Evolutionary conservation across 2,888 invertebrate genomes (phyloP).

Genomic region (Perdita meconis): DNA sequence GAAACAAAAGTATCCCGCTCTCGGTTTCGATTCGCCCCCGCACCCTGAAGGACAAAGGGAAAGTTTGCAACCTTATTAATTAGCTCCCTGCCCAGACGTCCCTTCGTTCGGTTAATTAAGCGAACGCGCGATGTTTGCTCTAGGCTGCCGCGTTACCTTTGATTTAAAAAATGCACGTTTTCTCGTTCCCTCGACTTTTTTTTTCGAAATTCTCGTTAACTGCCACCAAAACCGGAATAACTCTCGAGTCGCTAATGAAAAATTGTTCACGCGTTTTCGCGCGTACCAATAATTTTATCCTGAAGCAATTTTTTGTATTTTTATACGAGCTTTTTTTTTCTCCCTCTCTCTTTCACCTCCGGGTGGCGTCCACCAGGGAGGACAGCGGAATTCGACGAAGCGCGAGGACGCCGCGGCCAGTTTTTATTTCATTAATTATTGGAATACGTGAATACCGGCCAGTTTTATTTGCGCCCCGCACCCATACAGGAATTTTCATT

Average conservation of each 20-base stretch:
- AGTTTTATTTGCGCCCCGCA: slow-evolving; percentile 60
- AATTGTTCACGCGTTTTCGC: slow-evolving; percentile 19
- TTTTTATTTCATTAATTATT: slow-evolving; percentile 71
- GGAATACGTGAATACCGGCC: slow-evolving; percentile 60
- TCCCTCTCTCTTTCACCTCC: no score
- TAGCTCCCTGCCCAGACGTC: background rate
- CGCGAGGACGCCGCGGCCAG: slow-evolving; percentile 42
- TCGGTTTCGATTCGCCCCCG: no score
- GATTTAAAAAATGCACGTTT: slow-evolving; percentile 3
- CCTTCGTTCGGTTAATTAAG: slow-evolving; percentile 1
- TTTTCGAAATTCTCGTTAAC: slow-evolving; percentile 23
- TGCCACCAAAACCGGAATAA: background rate
- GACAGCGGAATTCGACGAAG: slow-evolving; percentile 45
- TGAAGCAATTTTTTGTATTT: background rate
- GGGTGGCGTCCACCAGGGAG: no score
- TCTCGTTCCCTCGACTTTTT: background rate
- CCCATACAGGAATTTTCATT: slow-evolving; percentile 61
- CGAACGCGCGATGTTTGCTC: background rate
- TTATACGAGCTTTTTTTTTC: background rate
- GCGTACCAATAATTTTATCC: background rate
- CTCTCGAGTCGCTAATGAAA: slow-evolving; percentile 17
- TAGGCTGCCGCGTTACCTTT: background rate
- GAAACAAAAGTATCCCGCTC: no score
- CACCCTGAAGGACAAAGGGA: no score
- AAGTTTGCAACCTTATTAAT: background rate